phyloP scores from a whole-genome alignment of 2,888 invertebrate genomes.

The Electrophaes corylata region DNA sequence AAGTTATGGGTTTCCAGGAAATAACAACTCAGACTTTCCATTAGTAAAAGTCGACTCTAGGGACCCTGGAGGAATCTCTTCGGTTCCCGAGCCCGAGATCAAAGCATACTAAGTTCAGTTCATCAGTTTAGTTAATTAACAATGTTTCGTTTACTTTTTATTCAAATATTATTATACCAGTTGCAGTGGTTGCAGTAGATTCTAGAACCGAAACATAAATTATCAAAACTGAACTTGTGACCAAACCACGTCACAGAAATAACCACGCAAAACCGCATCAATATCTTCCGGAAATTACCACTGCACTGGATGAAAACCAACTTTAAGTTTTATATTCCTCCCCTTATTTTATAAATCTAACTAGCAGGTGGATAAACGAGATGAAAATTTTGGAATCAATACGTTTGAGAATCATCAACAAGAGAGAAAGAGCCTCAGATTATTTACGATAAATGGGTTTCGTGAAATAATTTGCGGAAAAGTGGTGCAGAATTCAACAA shows the following conservation, averaged over 20 bases:
- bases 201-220: not conserved
- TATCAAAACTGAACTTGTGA: not conserved
- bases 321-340: not conserved
- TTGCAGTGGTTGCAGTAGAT: not conserved
- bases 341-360: not conserved
- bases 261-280: not conserved
- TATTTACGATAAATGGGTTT: not conserved
- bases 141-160: too few relatives aligned
- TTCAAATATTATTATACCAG: not conserved
- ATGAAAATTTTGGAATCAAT: not conserved
- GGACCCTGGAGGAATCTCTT: too few relatives aligned
- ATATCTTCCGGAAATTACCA: not conserved
- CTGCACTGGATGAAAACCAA: not conserved
- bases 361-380: not conserved
- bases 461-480: too few relatives aligned
- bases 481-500: too few relatives aligned
- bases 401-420: not conserved
- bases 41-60: too few relatives aligned
- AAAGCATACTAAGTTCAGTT: too few relatives aligned
- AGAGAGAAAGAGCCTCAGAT: not conserved
- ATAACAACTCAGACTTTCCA: too few relatives aligned
- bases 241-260: not conserved
- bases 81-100: too few relatives aligned
- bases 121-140: not conserved
- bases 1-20: too few relatives aligned